These are phyloP conservation scores for Chondrilla cf. caribensis DNA, from an alignment of 37 sponge, comb jelly and placozoan genomes.

Conservation along the genomic window DNA sequence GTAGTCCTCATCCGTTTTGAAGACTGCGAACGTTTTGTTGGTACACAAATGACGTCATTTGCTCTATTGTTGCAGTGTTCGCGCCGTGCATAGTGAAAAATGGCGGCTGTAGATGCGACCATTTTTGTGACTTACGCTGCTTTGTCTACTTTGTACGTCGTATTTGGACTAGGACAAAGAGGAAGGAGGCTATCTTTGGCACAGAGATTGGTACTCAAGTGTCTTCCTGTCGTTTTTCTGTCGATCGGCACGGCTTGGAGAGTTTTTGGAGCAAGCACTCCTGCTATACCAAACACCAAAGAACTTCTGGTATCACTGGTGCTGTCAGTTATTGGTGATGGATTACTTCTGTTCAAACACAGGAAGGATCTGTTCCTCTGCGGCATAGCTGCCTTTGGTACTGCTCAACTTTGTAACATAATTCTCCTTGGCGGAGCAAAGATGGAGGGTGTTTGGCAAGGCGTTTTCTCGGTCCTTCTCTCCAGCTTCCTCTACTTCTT, in stretches of 20 bases:
- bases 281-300: background rate
- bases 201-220: background rate
- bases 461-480: background rate
- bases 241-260: background rate
- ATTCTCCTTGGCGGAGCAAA: background rate
- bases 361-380: background rate
- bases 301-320: background rate
- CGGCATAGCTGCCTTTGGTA: background rate
- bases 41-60: no score
- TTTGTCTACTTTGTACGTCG: background rate
- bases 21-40: no score
- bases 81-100: background rate
- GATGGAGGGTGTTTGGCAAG: background rate
- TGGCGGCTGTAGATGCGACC: background rate
- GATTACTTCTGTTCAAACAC: background rate
- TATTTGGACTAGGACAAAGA: background rate
- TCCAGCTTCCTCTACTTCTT: background rate
- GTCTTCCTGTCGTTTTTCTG: background rate
- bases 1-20: no score
- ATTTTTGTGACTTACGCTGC: background rate
- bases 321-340: background rate
- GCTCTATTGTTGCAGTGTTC: no score
- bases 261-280: background rate
- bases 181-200: background rate
- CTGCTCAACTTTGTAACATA: slow-evolving; percentile 26